Conservation (phyloP, 2,113 vertebrate genomes). For the Cygnus buccinator region DNA sequence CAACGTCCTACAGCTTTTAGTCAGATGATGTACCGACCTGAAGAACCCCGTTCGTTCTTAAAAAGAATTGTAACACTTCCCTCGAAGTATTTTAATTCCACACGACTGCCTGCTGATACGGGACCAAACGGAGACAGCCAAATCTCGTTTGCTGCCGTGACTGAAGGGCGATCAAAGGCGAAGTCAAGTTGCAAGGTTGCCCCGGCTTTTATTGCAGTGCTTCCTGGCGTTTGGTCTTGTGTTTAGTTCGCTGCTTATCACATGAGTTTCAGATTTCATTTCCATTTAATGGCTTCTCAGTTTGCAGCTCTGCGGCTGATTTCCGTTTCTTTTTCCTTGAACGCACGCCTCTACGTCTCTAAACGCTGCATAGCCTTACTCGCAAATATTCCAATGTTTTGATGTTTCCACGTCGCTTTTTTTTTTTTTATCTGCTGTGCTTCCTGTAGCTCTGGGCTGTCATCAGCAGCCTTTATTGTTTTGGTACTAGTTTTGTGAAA, state of each 20-base stretch:
- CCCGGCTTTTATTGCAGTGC: background rate
- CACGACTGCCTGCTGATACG: fast-evolving
- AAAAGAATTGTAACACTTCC: background rate
- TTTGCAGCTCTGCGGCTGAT: background rate
- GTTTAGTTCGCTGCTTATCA: background rate
- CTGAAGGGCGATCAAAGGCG: background rate
- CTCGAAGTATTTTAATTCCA: background rate
- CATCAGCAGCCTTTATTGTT: background rate
- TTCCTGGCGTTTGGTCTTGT: background rate
- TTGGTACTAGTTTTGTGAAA: background rate
- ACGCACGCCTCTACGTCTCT: background rate
- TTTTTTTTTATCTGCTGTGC: background rate
- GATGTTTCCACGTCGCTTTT: background rate
- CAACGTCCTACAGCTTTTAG: background rate
- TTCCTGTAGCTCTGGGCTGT: background rate
- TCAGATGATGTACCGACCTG: background rate
- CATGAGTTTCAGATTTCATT: background rate
- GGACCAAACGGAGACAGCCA: background rate
- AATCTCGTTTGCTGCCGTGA: background rate
- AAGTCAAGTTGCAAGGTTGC: background rate
- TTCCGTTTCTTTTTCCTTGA: background rate
- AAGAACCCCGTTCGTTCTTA: background rate
- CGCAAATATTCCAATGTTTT: background rate
- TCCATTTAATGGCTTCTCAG: background rate
- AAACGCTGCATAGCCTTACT: background rate